phyloP scores from a whole-genome alignment of 2,113 vertebrate species.

The Edolisoma coerulescens region DNA sequence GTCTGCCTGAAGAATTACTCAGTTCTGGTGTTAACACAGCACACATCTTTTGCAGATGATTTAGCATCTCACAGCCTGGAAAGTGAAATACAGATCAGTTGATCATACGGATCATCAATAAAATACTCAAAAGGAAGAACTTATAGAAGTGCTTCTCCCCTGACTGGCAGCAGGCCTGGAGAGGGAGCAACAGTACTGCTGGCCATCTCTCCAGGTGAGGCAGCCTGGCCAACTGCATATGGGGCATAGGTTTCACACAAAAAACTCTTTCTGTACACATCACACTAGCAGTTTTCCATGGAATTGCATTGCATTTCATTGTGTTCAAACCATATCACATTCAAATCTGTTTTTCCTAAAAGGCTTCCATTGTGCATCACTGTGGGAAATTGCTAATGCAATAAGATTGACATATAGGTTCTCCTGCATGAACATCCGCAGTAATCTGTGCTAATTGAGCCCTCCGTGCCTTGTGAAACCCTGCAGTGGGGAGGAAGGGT shows the following conservation, averaged over 20 bases:
- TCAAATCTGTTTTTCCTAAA: slow-evolving; percentile 60
- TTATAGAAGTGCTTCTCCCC: neutral
- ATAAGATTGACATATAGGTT: slow-evolving; percentile 51
- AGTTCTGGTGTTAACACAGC: neutral
- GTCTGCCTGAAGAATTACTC: neutral
- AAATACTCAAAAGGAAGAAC: neutral
- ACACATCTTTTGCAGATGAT: neutral
- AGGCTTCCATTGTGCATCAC: slow-evolving; percentile 56
- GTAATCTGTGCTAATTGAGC: slow-evolving; percentile 23
- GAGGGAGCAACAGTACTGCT: neutral
- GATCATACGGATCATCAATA: neutral
- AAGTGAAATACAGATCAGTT: neutral
- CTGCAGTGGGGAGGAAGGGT: neutral
- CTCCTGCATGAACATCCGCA: slow-evolving; percentile 26
- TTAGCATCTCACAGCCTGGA: neutral
- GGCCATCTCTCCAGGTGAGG: neutral
- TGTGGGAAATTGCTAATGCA: slow-evolving; percentile 63
- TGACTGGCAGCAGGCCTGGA: neutral
- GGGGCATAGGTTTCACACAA: neutral
- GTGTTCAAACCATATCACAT: slow-evolving; percentile 18
- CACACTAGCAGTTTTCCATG: slow-evolving; percentile 7
- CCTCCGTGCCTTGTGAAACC: neutral
- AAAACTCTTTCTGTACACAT: neutral
- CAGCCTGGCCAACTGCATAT: neutral
- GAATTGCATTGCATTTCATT: slow-evolving; percentile 40